Conservation (phyloP, 2,797 vertebrate species). For the Gymnoscopelus microlampas region DNA sequence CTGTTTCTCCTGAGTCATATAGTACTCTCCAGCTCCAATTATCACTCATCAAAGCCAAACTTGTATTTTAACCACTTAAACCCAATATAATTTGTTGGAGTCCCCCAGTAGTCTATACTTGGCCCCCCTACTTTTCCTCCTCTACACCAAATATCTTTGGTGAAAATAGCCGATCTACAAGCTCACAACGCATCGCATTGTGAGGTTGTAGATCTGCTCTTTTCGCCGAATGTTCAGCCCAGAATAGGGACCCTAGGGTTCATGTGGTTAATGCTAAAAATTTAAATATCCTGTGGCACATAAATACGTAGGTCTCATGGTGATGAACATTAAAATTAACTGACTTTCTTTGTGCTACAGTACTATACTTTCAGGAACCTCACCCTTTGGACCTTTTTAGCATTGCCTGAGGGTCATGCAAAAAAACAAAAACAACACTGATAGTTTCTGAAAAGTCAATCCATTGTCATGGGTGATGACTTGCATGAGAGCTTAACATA, state of each 20-base stretch:
- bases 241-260: too few relatives aligned
- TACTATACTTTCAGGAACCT: slow-evolving; percentile 35
- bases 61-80: background rate
- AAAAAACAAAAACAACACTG: slow-evolving; percentile 24
- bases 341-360: slow-evolving; percentile 21
- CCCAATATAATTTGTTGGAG: too few relatives aligned
- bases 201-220: too few relatives aligned
- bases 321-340: slow-evolving; percentile 1
- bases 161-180: too few relatives aligned
- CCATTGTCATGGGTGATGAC: slow-evolving; percentile 41
- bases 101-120: too few relatives aligned
- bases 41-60: background rate
- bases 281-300: background rate
- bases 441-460: slow-evolving; percentile 49
- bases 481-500: slow-evolving; percentile 44
- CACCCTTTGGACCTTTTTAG: slow-evolving; percentile 23
- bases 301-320: background rate
- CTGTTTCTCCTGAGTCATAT: background rate
- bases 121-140: too few relatives aligned
- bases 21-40: background rate
- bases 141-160: too few relatives aligned
- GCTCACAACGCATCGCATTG: too few relatives aligned
- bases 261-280: too few relatives aligned
- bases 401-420: slow-evolving; percentile 58
- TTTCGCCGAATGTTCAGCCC: too few relatives aligned